Percentiles rank a stretch among this genome's conserved stretches.
Evolutionary conservation across 2,797 vertebrate species (phyloP).

Genomic region (Enteromius thamalakanensis): DNA sequence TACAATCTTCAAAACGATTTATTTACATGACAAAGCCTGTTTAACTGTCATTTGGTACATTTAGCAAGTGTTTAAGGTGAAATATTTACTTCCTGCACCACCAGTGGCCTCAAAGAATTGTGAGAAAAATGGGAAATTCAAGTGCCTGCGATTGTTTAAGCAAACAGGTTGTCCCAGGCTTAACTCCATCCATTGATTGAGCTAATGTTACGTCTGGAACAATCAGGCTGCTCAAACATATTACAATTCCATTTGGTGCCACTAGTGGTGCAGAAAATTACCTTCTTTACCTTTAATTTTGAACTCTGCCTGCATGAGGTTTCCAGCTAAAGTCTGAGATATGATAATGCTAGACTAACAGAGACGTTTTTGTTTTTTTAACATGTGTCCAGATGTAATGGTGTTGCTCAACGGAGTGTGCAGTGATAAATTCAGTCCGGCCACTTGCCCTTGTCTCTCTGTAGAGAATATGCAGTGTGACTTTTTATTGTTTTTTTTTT

Average conservation of each 20-base stretch:
- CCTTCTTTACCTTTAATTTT: constrained; percentile 3
- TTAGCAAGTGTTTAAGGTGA: not conserved
- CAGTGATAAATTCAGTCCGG: constrained; percentile 1
- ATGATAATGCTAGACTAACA: constrained; percentile 3
- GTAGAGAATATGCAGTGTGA: not conserved
- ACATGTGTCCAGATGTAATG: constrained; percentile 8
- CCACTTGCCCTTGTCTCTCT: constrained; percentile 14
- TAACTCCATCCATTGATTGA: not conserved
- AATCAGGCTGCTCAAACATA: not conserved
- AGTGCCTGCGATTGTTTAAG: not conserved
- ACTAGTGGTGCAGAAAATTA: constrained; percentile 11
- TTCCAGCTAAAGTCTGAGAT: not conserved
- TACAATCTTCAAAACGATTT: not conserved
- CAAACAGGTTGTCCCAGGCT: not conserved
- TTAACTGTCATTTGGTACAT: not conserved
- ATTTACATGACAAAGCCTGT: not conserved
- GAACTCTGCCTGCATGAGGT: not conserved
- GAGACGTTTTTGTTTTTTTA: not conserved
- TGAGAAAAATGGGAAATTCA: not conserved
- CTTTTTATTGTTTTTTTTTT: not conserved
- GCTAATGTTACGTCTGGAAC: not conserved
- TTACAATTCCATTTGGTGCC: constrained; percentile 5
- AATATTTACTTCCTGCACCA: not conserved
- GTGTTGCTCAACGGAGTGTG: constrained; percentile 1
- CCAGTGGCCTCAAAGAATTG: not conserved